Base-by-base conservation (phyloP, 2,888 invertebrate genomes). In the Lithodes maja region DNA sequence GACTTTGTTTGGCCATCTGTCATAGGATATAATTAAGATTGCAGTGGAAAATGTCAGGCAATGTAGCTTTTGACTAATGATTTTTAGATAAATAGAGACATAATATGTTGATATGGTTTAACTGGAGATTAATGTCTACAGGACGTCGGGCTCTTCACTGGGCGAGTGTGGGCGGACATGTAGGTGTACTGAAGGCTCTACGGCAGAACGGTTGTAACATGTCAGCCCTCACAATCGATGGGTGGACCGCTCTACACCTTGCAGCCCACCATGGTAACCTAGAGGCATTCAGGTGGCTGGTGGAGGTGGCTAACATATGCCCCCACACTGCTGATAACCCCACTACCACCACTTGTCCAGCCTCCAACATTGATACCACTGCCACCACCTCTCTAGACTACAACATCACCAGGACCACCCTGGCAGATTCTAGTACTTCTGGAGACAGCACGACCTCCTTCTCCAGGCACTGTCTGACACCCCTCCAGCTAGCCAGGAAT, bases 271-370 rank as follows among this genome's bases (percentile, higher is more conserved):
- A 77, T 9, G 77, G 77, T 50, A 49, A 77, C 77, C 50, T 77
- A 7, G 77, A 77, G 77, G 77, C n/a, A 9, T 33, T 77, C 15
- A 33, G 77, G 49, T 77, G 77, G 77, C 77, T 77, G 77, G 77
- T 77, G 77, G 77, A 77, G n/a, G 12, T 49, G 77, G 77, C 50
- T 33, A 2, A n/a, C 1, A 5, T 71, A 17, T 5, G 12, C 61
- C 61, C 61, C 61, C 12, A 5, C 61, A 61, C 61, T 12, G 7
- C 61, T 12, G 12, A 5, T 7, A 5, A 5, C 5, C 61, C 61
- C 61, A 5, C 61, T 12, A 61, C 61, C 5, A 7, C 61, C 61
- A 61, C 61, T 1, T 33, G 33, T 33, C 33, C 33, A 33, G 33
- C 33, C 33, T 33, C 33, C 33, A 33, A 33, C 33, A 33, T 33